These are phyloP conservation scores for Myxocyprinus asiaticus DNA, from an alignment of 2,113 vertebrate species.

Conservation along the genomic window DNA sequence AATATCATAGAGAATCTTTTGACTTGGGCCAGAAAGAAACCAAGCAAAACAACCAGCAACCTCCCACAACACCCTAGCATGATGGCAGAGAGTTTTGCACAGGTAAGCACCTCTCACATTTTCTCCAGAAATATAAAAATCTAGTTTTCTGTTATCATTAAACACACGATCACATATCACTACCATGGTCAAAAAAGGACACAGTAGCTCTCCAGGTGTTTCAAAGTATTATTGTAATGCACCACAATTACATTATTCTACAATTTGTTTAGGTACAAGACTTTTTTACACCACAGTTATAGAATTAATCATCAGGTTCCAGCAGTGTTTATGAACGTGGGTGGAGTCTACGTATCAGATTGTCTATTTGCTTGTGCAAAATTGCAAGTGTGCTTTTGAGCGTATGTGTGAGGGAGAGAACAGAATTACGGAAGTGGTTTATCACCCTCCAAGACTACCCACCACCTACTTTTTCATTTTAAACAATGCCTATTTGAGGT, in stretches of 20 bases:
- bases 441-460: neutral
- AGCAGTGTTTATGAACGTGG: neutral
- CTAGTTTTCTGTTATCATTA: too few species aligned
- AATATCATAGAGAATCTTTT: too few species aligned
- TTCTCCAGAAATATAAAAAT: too few species aligned
- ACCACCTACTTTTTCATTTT: constrained; percentile 11
- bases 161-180: too few species aligned
- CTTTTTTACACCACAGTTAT: neutral
- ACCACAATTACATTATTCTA: neutral
- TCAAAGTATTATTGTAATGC: neutral
- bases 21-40: too few species aligned
- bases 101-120: too few species aligned
- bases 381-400: neutral
- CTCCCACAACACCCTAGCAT: too few species aligned
- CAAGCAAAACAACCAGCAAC: too few species aligned
- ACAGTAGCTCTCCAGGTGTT: too few species aligned
- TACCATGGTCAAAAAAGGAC: too few species aligned
- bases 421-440: neutral
- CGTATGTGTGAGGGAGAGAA: neutral
- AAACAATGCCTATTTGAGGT: neutral
- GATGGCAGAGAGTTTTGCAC: too few species aligned
- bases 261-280: too few species aligned
- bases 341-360: neutral
- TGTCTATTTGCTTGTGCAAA: constrained; percentile 1
- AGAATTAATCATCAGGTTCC: neutral